Evolutionary conservation across 1,140 invertebrate species (phyloP).

Genomic region (Drosophila quadrilineata): DNA sequence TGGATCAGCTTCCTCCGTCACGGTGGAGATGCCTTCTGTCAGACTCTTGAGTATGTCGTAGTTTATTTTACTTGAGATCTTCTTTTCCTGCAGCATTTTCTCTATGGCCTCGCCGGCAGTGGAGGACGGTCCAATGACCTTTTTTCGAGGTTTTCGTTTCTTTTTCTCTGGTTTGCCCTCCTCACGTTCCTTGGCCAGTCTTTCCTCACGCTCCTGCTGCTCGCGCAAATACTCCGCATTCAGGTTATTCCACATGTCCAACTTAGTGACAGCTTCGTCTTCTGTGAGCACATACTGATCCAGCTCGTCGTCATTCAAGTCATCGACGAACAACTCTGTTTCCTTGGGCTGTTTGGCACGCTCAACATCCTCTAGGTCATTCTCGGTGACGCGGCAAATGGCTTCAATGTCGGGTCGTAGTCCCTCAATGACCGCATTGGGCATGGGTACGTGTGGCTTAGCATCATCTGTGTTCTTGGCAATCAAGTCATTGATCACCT

Average conservation of each 20-base stretch:
- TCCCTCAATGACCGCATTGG: constrained; percentile 56
- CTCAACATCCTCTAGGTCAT: constrained; percentile 62
- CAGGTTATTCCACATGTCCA: constrained; percentile 90
- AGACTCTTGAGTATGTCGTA: constrained; percentile 95
- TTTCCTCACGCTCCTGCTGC: constrained; percentile 92
- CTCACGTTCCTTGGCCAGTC: constrained; percentile 87
- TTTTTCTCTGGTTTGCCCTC: constrained; percentile 91
- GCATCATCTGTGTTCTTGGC: constrained; percentile 46
- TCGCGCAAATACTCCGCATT: constrained; percentile 92
- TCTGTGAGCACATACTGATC: constrained; percentile 93
- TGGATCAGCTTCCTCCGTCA: constrained; percentile 28
- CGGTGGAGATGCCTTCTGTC: constrained; percentile 51
- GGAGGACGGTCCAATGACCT: constrained; percentile 85
- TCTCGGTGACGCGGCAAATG: constrained; percentile 67
- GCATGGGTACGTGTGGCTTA: constrained; percentile 3
- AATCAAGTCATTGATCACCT: constrained; percentile 82
- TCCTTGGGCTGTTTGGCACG: constrained; percentile 64
- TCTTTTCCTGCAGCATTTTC: constrained; percentile 96
- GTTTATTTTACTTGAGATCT: constrained; percentile 98
- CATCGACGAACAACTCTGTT: constrained; percentile 88
- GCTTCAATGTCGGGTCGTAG: constrained; percentile 76
- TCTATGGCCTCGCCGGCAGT: constrained; percentile 96
- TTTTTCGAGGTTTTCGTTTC: constrained; percentile 85
- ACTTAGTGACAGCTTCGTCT: constrained; percentile 90
- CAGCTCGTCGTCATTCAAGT: constrained; percentile 93